Evolutionary conservation across 2,113 vertebrate species (phyloP).

Genomic region (Coptodon rendalli): DNA sequence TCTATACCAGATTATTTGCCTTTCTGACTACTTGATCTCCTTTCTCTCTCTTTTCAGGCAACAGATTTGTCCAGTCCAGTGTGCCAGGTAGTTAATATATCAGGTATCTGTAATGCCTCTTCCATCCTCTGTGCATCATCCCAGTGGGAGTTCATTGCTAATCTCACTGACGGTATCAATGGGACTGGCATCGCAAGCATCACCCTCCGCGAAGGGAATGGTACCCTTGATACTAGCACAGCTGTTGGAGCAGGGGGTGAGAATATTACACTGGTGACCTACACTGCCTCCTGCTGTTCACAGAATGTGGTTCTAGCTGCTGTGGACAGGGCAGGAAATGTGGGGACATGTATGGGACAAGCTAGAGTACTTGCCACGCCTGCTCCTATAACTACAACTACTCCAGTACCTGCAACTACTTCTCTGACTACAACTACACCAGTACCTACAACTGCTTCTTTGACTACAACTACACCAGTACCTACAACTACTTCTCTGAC

Average conservation of each 20-base stretch:
- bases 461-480: background rate
- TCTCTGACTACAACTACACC: no score
- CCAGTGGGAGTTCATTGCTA: conserved; percentile 49
- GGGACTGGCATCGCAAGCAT: conserved; percentile 56
- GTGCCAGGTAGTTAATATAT: conserved; percentile 30
- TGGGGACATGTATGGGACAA: conserved; percentile 52
- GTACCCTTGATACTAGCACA: conserved; percentile 47
- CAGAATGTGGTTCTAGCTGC: conserved; percentile 45
- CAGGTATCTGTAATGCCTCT: conserved; percentile 1
- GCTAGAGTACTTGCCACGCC: conserved; percentile 41
- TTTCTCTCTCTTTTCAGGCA: conserved; percentile 26
- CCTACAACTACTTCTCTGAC: no score
- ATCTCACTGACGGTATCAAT: conserved; percentile 54
- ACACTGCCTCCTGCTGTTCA: conserved; percentile 64
- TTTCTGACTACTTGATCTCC: background rate
- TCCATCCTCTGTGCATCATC: conserved; percentile 31
- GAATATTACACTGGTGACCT: conserved; percentile 39
- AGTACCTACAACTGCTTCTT: no score
- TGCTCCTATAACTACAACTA: background rate
- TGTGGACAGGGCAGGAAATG: conserved; percentile 65
- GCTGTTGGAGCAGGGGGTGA: background rate
- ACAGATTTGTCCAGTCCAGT: conserved; percentile 47
- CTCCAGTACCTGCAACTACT: no score
- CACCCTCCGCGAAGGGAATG: conserved; percentile 41
- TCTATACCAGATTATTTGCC: no score